A percentile compares a stretch with the other conserved stretches of the same genome.
Conservation (phyloP, 2,113 vertebrate genomes). For the Psophia crepitans region DNA sequence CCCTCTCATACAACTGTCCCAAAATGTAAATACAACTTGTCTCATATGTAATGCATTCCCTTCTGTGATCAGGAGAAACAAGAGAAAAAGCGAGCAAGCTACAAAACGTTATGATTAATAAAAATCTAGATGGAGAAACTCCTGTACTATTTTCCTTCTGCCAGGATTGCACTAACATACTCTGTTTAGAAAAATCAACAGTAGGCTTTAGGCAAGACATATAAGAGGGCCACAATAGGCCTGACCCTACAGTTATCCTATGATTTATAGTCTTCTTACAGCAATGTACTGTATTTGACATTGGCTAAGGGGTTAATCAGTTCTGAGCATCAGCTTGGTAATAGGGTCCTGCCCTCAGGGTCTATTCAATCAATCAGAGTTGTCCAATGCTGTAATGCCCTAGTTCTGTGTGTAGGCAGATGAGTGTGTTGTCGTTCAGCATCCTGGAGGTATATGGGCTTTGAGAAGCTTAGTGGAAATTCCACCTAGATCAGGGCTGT, state of each 20-base stretch:
- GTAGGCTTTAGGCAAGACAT: conserved; percentile 42
- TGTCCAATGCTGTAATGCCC: conserved; percentile 36
- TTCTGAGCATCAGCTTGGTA: conserved; percentile 54
- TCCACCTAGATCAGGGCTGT: conserved; percentile 12
- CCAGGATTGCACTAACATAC: not conserved
- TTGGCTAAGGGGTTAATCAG: conserved; percentile 63
- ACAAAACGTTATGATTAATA: not conserved
- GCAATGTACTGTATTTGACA: conserved; percentile 57
- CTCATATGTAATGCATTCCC: not conserved
- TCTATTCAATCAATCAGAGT: conserved; percentile 62
- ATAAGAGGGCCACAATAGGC: conserved; percentile 18
- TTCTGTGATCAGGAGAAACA: not conserved
- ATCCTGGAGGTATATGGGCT: conserved; percentile 16
- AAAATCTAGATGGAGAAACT: not conserved
- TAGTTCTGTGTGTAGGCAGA: conserved; percentile 58
- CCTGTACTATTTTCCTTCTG: not conserved
- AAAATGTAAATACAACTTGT: not conserved
- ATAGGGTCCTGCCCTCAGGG: conserved; percentile 60
- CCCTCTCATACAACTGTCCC: not conserved
- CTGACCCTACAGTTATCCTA: conserved; percentile 59
- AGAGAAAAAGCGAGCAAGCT: not conserved
- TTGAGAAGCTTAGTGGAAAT: conserved; percentile 38
- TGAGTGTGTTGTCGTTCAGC: conserved; percentile 36
- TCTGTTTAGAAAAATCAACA: conserved; percentile 32
- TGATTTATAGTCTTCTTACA: conserved; percentile 58